Conservation (phyloP, 2,113 vertebrate genomes). For the Xiphorhynchus elegans region DNA sequence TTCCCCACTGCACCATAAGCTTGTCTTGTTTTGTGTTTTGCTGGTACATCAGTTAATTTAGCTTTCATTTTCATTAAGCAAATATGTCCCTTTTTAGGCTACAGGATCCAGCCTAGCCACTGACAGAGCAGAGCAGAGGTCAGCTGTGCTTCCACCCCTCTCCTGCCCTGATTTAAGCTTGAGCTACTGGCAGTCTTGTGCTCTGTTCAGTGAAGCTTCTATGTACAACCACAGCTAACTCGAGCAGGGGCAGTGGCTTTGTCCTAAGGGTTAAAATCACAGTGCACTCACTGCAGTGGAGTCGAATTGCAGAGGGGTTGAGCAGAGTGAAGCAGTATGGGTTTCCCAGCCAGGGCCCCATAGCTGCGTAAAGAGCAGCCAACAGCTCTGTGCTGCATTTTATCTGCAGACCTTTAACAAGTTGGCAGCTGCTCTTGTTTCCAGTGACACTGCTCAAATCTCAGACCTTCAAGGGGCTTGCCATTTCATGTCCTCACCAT, state of each 20-base stretch:
- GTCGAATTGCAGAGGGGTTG: not conserved
- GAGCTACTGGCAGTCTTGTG: not conserved
- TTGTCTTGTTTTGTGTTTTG: not conserved
- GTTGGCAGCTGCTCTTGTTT: not conserved
- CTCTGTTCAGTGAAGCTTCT: not conserved
- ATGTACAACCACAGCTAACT: not conserved
- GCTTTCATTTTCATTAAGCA: not conserved
- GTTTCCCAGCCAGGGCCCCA: not conserved
- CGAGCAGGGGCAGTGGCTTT: accelerated
- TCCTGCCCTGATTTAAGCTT: not conserved
- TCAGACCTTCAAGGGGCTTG: not conserved
- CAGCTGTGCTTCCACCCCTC: not conserved
- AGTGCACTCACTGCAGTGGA: not conserved
- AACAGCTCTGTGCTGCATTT: not conserved
- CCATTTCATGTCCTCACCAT: not conserved
- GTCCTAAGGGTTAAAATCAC: not conserved
- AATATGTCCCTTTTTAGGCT: not conserved
- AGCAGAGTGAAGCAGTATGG: not conserved
- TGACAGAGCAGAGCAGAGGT: not conserved
- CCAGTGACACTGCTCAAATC: not conserved
- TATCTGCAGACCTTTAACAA: not conserved
- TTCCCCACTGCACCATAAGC: not conserved
- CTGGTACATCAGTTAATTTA: not conserved
- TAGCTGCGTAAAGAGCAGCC: not conserved
- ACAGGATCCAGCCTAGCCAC: not conserved